Evolutionary conservation across 2,888 invertebrate species (phyloP), one percentile per base, ranked within the genome.

Genomic region (Ceriagrion tenellum): DNA sequence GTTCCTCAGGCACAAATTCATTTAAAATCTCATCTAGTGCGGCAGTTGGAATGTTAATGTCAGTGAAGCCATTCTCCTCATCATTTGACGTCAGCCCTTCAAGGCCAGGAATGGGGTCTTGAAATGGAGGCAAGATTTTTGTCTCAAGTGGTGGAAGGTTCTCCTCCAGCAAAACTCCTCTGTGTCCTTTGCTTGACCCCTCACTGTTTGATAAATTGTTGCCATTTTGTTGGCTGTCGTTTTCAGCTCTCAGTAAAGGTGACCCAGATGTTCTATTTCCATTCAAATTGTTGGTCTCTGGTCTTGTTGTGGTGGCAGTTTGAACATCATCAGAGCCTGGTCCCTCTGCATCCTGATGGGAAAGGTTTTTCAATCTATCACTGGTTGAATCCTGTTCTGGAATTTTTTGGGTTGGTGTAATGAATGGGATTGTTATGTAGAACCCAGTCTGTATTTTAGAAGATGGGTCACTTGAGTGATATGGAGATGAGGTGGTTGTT

Each of bases 401-500:
- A n/a, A 69, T 69, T 74, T 93, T 69, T 47, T 93, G 47, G 40
- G 74, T n/a, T 47, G 93, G 63, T 55, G 93, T 93, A 18, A 69
- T 93, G 74, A 93, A 69, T 69, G 93, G 93, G 47, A 93, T 93
- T 30, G 93, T 93, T 93, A 93, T 93, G 26, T 93, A 93, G n/a
- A 93, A 93, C 18, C 93, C 93, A 63, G 93, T 69, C 6, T 93
- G 63, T 74, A 69, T n/a, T 93, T 95, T 95, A 74, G 95, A 55
- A 88, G 95, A 95, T n/a, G 95, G n/a, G 23, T 23, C 96, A 96
- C 95, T 96, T 96, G 95, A 96, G 96, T 95, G 95, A 18, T 96
- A 91, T 88, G 95, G 95, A 47, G 47, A 47, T 26, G 97, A 96
- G 95, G 96, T 96, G 69, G 96, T 96, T 10, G 97, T 97, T 26